Base-by-base conservation (phyloP, 2,113 vertebrate genomes). In the Pomatostomus ruficeps region DNA sequence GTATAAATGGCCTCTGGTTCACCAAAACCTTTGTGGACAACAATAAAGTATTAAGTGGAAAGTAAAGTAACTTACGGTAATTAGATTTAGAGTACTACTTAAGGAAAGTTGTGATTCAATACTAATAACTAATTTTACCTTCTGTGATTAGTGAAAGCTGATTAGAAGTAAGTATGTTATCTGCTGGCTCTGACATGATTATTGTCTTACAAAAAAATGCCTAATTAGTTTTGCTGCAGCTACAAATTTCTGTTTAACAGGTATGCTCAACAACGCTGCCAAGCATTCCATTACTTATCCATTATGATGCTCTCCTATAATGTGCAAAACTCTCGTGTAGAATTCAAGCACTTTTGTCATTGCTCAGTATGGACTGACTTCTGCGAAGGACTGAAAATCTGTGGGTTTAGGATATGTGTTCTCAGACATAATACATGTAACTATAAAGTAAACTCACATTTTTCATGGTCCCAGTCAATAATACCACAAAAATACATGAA, bases 71-170 rank as follows among this genome's bases (percentile, higher is more conserved):
- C 84, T 94, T 94, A 93, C 0, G 4, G 72, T 97, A 98, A 97
- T 96, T 97, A 88, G 88, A 97, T 96, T 97, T 97, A 90, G 74
- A 91, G 84, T 92, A 82, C 91, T 97, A 93, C 94, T 96, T 97
- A 97, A 95, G 94, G 89, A 91, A 97, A 97, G 96, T 97, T 97
- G 89, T 97, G 92, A 94, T 92, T 97, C 97, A 91, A 96, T 90
- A 72, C 90, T 97, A 97, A 95, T 94, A 97, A 96, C 91, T 96
- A 97, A 97, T 97, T 97, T 96, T 97, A 96, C 95, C 94, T 97
- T 96, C 92, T 28, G 48, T 91, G 94, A 97, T 97, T 97, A 97
- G 68, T 87, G 70, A 95, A 97, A 97, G 95, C 95, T 97, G 96
- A 97, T 98, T 98, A 97, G 65, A 93, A 81, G 54, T 97, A 97